Evolutionary conservation across 2,888 invertebrate genomes (phyloP).

Genomic region (Globia sparganii): DNA sequence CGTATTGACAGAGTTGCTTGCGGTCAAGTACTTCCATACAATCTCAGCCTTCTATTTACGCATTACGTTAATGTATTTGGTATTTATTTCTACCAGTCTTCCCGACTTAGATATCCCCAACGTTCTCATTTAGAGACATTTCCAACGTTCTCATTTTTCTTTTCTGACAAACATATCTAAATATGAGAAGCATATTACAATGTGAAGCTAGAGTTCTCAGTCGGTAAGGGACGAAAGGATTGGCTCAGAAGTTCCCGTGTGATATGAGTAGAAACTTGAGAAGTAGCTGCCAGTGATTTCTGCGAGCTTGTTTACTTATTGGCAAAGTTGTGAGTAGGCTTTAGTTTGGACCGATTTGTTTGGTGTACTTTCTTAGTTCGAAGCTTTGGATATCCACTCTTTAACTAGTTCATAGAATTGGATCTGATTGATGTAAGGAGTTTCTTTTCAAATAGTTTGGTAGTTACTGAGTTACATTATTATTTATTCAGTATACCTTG

Average conservation of each 20-base stretch:
- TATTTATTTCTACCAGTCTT: background rate
- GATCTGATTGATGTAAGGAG: constrained; percentile 1
- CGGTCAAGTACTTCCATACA: background rate
- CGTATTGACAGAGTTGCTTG: too few species aligned
- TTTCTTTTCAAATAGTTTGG: background rate
- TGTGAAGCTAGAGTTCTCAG: background rate
- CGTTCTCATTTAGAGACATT: background rate
- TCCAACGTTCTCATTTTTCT: constrained; percentile 5
- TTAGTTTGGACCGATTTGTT: constrained; percentile 12
- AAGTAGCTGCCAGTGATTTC: constrained; percentile 27
- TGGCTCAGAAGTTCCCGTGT: constrained; percentile 15
- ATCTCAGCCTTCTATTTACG: background rate
- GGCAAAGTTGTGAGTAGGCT: constrained; percentile 24
- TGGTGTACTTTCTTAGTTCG: constrained; percentile 15
- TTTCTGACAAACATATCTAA: background rate
- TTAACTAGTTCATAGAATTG: background rate
- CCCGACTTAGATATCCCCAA: background rate
- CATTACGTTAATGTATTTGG: background rate
- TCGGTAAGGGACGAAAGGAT: constrained; percentile 5
- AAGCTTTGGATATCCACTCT: background rate
- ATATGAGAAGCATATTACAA: constrained; percentile 1
- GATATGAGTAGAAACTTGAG: constrained; percentile 17
- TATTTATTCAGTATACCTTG: background rate
- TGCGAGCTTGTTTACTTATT: constrained; percentile 31
- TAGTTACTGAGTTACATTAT: background rate